Conservation (phyloP, 1,140 invertebrate genomes). For the Dendrolimus kikuchii region DNA sequence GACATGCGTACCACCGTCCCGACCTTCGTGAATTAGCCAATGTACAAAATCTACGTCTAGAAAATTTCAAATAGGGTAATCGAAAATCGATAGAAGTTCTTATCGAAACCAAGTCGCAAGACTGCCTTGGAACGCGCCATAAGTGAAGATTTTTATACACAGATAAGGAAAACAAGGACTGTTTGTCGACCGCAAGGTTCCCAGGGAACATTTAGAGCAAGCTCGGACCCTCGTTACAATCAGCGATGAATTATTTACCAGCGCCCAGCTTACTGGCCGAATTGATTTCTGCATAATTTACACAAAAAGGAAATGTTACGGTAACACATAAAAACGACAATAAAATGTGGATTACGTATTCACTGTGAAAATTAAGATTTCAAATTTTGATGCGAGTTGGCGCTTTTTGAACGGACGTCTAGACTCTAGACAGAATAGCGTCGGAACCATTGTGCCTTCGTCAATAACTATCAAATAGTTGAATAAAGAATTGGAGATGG, state of each 20-base stretch:
- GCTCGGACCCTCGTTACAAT: conserved; percentile 52
- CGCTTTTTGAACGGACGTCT: not conserved
- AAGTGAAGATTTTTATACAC: conserved; percentile 32
- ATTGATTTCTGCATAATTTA: conserved; percentile 62
- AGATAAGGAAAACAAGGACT: conserved; percentile 44
- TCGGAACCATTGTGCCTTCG: conserved; percentile 18
- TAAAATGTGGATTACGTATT: conserved; percentile 13
- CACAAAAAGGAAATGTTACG: conserved; percentile 29
- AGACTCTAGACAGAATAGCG: too few species aligned
- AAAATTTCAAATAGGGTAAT: conserved; percentile 15
- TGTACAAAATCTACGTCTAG: conserved; percentile 4
- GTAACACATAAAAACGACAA: conserved; percentile 26
- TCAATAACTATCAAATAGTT: conserved; percentile 56
- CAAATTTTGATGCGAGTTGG: conserved; percentile 4
- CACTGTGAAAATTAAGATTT: not conserved
- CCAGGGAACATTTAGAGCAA: conserved; percentile 40
- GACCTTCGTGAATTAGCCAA: conserved; percentile 5
- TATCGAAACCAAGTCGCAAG: conserved; percentile 26
- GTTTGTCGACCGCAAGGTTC: conserved; percentile 32
- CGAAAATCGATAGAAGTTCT: conserved; percentile 24
- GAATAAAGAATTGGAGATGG: conserved; percentile 57
- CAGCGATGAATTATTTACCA: conserved; percentile 56
- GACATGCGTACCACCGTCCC: too few species aligned
- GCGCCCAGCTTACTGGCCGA: conserved; percentile 36
- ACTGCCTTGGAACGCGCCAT: conserved; percentile 26